Conservation (phyloP, 2,797 vertebrate genomes). For the Macropus fuliginosus region DNA sequence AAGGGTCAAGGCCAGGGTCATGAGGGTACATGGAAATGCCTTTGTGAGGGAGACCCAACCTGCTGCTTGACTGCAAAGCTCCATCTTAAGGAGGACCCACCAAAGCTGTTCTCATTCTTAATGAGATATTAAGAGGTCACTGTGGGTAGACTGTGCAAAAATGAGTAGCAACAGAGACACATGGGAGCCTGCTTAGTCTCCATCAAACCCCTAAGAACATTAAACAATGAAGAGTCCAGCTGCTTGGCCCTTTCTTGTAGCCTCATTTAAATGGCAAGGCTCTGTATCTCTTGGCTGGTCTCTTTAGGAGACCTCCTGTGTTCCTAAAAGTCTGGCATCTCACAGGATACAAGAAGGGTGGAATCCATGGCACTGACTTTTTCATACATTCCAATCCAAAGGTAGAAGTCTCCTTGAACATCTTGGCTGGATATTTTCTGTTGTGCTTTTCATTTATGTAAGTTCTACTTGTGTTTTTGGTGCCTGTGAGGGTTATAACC, state of each 20-base stretch:
- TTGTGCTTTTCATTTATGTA: constrained; percentile 17
- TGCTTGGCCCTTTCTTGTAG: not conserved
- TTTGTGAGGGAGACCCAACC: constrained; percentile 54
- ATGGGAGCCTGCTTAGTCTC: not conserved
- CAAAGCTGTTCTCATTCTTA: constrained; percentile 46
- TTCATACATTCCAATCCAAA: not conserved
- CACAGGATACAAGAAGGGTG: not conserved
- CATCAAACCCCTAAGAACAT: constrained; percentile 28
- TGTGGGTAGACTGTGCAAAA: not conserved
- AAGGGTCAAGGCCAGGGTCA: constrained; percentile 46
- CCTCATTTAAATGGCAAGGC: not conserved
- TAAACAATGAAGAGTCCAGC: constrained; percentile 7
- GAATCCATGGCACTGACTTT: not conserved
- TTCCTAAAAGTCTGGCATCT: not conserved
- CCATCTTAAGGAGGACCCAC: constrained; percentile 57
- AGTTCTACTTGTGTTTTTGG: constrained; percentile 23
- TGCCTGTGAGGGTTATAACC: constrained; percentile 17
- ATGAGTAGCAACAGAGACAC: constrained; percentile 28
- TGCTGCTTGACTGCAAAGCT: constrained; percentile 48
- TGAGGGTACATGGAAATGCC: constrained; percentile 26
- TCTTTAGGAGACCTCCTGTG: not conserved
- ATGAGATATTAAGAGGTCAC: constrained; percentile 7
- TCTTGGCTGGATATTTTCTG: constrained; percentile 24
- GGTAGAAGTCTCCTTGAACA: not conserved
- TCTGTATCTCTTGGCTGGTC: constrained; percentile 51